Evolutionary conservation across 2,888 invertebrate genomes (phyloP).

Genomic region (Cheilosia vernalis): DNA sequence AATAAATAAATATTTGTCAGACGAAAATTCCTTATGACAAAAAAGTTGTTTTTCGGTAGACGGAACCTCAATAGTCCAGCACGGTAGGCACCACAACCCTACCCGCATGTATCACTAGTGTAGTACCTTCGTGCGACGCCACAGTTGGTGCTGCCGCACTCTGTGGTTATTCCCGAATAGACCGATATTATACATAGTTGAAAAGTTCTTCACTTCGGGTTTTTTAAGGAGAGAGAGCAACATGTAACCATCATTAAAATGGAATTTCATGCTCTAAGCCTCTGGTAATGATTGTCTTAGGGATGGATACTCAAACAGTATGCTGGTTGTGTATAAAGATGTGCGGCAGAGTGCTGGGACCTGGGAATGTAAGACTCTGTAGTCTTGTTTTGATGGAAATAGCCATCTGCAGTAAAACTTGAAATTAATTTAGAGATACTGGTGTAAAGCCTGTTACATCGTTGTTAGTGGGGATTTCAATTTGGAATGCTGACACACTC

Average conservation of each 20-base stretch:
- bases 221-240: background rate
- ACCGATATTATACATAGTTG: slow-evolving; percentile 11
- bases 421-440: slow-evolving; percentile 62
- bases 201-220: background rate
- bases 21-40: too few relatives aligned
- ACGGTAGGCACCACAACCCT: too few relatives aligned
- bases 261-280: slow-evolving; percentile 55
- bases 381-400: slow-evolving; percentile 30
- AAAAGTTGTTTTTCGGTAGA: too few relatives aligned
- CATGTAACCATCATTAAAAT: slow-evolving; percentile 67
- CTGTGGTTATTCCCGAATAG: background rate
- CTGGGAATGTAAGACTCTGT: background rate
- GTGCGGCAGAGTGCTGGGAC: background rate
- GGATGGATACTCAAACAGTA: slow-evolving; percentile 35
- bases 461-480: slow-evolving; percentile 37
- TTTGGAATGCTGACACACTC: slow-evolving; percentile 39
- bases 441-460: slow-evolving; percentile 40
- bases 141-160: background rate
- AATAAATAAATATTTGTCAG: too few relatives aligned
- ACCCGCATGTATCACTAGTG: too few relatives aligned
- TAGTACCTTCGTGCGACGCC: too few relatives aligned
- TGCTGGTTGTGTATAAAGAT: background rate
- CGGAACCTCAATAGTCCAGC: too few relatives aligned
- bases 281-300: slow-evolving; percentile 42
- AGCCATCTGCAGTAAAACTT: slow-evolving; percentile 44